Percentiles rank a stretch among this genome's conserved stretches.
These are phyloP conservation scores for Tenebrosternarchus preto DNA, from an alignment of 2,113 vertebrate species.

Conservation along the genomic window DNA sequence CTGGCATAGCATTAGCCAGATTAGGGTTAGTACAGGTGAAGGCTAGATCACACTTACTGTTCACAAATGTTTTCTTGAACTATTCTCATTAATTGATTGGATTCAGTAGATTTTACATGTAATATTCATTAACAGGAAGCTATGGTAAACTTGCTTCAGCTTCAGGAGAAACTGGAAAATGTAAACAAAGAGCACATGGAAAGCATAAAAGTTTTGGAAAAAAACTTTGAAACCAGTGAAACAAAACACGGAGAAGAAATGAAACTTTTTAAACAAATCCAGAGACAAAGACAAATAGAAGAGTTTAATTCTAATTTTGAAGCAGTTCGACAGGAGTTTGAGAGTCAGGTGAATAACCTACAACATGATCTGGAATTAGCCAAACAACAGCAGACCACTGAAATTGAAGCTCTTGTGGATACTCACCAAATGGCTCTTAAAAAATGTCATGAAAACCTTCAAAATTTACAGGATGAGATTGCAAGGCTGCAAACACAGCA, in stretches of 20 bases:
- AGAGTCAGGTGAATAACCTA: slow-evolving; percentile 76
- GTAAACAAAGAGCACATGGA: slow-evolving; percentile 68
- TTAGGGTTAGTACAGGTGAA: no score
- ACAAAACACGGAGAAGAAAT: slow-evolving; percentile 77
- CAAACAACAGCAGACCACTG: slow-evolving; percentile 69
- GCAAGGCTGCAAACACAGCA: slow-evolving; percentile 72
- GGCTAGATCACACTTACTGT: no score
- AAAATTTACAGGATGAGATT: slow-evolving; percentile 80
- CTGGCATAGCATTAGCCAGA: no score
- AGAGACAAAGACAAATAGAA: slow-evolving; percentile 61
- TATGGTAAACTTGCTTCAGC: slow-evolving; percentile 64
- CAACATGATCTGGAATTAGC: slow-evolving; percentile 73
- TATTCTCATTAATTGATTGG: no score
- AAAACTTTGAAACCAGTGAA: slow-evolving; percentile 68
- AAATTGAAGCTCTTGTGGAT: slow-evolving; percentile 73
- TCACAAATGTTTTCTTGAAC: no score
- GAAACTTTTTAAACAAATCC: slow-evolving; percentile 69
- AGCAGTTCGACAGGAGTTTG: slow-evolving; percentile 67
- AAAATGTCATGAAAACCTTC: slow-evolving; percentile 77
- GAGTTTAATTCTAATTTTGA: slow-evolving; percentile 71
- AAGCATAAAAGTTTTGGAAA: slow-evolving; percentile 77
- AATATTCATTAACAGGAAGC: slow-evolving; percentile 73
- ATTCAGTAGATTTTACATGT: not conserved
- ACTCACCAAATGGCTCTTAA: slow-evolving; percentile 75
- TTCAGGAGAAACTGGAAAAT: slow-evolving; percentile 76